Evolutionary conservation across 2,113 vertebrate species (phyloP).

Genomic region (Caranx ignobilis): DNA sequence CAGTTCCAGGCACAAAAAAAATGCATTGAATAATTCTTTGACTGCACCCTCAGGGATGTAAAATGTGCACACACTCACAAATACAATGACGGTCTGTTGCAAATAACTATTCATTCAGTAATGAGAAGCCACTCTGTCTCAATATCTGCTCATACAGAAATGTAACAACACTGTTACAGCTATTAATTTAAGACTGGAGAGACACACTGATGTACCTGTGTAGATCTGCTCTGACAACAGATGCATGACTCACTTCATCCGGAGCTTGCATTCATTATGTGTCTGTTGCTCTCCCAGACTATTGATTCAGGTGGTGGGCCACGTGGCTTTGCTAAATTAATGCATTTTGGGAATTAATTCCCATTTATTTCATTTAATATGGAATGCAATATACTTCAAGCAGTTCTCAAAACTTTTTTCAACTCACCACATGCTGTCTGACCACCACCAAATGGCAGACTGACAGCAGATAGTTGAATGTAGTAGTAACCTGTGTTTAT

Average conservation of each 20-base stretch:
- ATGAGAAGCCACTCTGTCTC: conserved; percentile 5
- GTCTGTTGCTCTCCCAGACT: conserved; percentile 12
- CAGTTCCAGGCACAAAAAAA: conserved; percentile 1
- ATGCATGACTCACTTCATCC: conserved; percentile 55
- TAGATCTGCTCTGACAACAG: conserved; percentile 47
- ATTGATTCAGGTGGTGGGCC: conserved; percentile 34
- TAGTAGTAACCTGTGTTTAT: background rate
- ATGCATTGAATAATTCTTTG: background rate
- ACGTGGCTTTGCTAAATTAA: conserved; percentile 19
- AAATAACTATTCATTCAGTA: background rate
- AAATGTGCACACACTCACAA: conserved; percentile 14
- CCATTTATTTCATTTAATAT: conserved; percentile 24
- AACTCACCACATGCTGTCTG: too few relatives aligned
- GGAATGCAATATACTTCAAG: background rate
- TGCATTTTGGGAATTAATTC: background rate
- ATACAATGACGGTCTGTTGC: background rate
- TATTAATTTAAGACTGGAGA: conserved; percentile 9
- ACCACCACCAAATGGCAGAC: too few relatives aligned
- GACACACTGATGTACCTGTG: background rate
- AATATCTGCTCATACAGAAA: conserved; percentile 27
- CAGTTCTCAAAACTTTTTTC: background rate
- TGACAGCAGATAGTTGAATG: background rate
- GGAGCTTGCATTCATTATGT: conserved; percentile 53
- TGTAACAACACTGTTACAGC: background rate
- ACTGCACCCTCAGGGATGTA: background rate